Base-by-base conservation (phyloP, 2,888 invertebrate species). In the Chrysolina americana region DNA sequence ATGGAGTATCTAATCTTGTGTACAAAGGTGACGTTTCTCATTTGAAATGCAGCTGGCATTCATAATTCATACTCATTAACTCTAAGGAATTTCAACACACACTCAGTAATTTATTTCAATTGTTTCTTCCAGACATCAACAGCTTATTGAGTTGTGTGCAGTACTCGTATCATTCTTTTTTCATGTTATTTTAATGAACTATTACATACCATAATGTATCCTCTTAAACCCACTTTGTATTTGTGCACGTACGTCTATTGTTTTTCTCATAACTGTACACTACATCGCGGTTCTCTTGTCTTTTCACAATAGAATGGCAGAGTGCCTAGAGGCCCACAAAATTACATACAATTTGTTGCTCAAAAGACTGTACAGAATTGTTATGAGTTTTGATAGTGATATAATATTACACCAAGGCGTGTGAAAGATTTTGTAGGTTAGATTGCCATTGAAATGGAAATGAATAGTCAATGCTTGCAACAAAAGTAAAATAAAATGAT, bases 361-460 rank as follows among this genome's bases (percentile, higher is more conserved):
- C 41, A 65, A 65, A 65, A 50, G 44, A 47, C 59, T 59, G 59
- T n/a, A 23, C 28, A 23, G 50, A 23, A 65, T 48, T 65, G 65
- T 65, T 50, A 48, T 65, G 65, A 19, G 50, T 28, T 50, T 15
- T 65, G 19, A 44, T 65, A 28, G 36, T 36, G 28, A 41, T 47
- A 28, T 65, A 65, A 65, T 65, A 47, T 47, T 65, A 65, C 65
- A n/a, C 21, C 47, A 15, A 44, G 65, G 65, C 65, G 65, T 65
- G 65, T 65, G 65, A 65, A 65, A 47, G 13, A 65, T 65, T 65
- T 65, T 44, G 21, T 65, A 44, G 65, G 65, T 65, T 41, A 47
- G 19, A 47, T 65, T 50, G 4, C 10, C 15, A 17, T 17, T 65
- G 17, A 21, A 36, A 65, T 65, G 21, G 65, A 65, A 36, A 41